Base-by-base conservation (phyloP, 2,113 vertebrate species). In the Girardinichthys multiradiatus region DNA sequence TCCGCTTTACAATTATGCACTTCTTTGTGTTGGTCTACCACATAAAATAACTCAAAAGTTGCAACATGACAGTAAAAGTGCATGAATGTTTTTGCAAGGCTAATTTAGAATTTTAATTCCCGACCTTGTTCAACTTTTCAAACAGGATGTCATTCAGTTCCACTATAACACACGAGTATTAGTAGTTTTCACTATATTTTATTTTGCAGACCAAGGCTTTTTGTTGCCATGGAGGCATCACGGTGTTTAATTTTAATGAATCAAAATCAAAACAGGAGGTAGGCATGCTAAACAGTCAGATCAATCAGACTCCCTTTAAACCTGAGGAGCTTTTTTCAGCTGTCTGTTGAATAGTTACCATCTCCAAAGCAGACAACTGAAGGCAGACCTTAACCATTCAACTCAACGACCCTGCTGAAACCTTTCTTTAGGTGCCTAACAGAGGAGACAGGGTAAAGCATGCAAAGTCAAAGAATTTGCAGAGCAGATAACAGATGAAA, bases 191-290 rank as follows among this genome's bases (percentile, higher is more conserved):
- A 66, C 65, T 14, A 35, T 79, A 82, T 86, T 82, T 72, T 64
- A 77, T 85, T 62, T 70, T 63, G 59, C 69, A 76, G 4, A 67
- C 70, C 70, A 69, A 76, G 60, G 37, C 33, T 58, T 59, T 66
- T 68, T 70, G n/a, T 74, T 68, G 76, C 79, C 71, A 69, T 15
- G 3, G 31, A 64, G 57, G 65, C 58, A 72, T 33, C 57, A 28
- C 15, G 13, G 19, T 69, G 71, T 80, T 88, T 87, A 80, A 90
- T 90, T 89, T 85, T 62, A 81, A 86, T 91, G 76, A 30, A 86
- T 81, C 86, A 74, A 76, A 86, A 85, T 86, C 87, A 86, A 87
- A 89, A 82, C 64, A 77, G 72, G 66, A 77, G 72, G 81, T 85
- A 73, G 64, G 70, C 77, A 72, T 58, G 64, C 70, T 71, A 60